Evolutionary conservation across 2,797 vertebrate genomes (phyloP), one percentile per base, ranked within the genome.

Genomic region (Monodelphis domestica): DNA sequence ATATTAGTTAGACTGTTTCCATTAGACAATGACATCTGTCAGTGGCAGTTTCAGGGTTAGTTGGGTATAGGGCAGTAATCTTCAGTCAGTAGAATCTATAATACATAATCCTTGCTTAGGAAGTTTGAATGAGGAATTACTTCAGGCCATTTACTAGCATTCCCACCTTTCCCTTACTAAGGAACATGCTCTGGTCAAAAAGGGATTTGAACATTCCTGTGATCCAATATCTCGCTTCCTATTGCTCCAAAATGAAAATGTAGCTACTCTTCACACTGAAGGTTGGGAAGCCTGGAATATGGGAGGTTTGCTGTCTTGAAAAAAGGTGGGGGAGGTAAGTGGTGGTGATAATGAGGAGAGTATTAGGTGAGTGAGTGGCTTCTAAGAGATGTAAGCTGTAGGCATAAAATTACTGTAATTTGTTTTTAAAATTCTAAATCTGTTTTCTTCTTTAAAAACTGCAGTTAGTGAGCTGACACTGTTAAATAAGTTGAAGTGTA

Each of bases 401-500:
- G 96, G 96, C 92, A 95, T 91, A 93, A 97, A 97, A 97, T 97
- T 95, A 97, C 95, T 97, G 30, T 97, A 97, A 97, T 97, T 97
- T 97, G 96, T 97, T 97, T 97, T 96, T 92, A 95, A 97, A 97
- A 94, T 97, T 96, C 96, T 95, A 96, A 97, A 97, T 97, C 97
- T 97, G 94, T 97, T 97, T 97, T 97, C 96, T 97, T 96, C 96
- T 97, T 96, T 97, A 96, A 97, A 97, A 97, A 96, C 93, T 96
- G 94, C 94, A 90, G 93, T 96, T 97, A 96, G 95, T 95, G 97
- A 97, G 95, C 96, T 94, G 94, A 97, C 95, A 97, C 90, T 94
- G 95, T 97, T 97, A 96, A 96, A 97, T 97, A 96, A 97, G 95
- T 96, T 97, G 97, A 97, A 96, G 97, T 97, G 93, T 97, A 95